Base-by-base conservation (phyloP, 1,140 invertebrate species). In the Antheraea pernyi region DNA sequence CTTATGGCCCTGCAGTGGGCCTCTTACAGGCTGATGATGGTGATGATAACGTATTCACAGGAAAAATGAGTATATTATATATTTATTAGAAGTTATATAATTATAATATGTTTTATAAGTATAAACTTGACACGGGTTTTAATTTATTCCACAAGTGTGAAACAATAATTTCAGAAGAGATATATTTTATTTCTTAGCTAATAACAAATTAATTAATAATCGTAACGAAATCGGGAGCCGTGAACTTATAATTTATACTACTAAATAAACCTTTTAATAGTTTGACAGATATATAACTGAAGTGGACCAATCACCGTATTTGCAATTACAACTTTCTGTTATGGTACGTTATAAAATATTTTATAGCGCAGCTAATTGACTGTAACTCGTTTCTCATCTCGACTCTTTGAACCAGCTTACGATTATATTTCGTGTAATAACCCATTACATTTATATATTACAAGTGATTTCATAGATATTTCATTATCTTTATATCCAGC, bases 311-410 rank as follows among this genome's bases (percentile, higher is more conserved):
- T 80, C 68, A 78, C 59, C 59, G 71, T 72, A 71, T 73, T 67
- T 64, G 71, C 68, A 69, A 67, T 70, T 66, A 76, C 67, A 71
- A 59, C 72, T 64, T 60, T 42, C 39, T 69, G 53, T 78, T 68
- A 77, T 71, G 62, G 70, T 58, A 59, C 65, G 73, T 72, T 77
- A 72, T 77, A 79, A 77, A 76, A 76, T 65, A 58, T 70, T 79
- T 79, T 76, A 79, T 74, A 69, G 71, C 68, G 9, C 58, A 53
- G 61, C 53, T 75, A 71, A 68, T 72, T 67, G 60, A 65, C 13
- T 36, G 58, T 53, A 62, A 18, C 39, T 65, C 48, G 37, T 63
- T 65, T 65, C 64, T 65, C 46, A 65, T 48, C 18, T 19, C 46
- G 19, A 65, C 48, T 48, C 19, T 63, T 63, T 63, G 19, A 37